Percentiles rank a stretch among this genome's conserved stretches.
Conservation (phyloP, 2,113 vertebrate genomes). For the Lepisosteus oculatus region DNA sequence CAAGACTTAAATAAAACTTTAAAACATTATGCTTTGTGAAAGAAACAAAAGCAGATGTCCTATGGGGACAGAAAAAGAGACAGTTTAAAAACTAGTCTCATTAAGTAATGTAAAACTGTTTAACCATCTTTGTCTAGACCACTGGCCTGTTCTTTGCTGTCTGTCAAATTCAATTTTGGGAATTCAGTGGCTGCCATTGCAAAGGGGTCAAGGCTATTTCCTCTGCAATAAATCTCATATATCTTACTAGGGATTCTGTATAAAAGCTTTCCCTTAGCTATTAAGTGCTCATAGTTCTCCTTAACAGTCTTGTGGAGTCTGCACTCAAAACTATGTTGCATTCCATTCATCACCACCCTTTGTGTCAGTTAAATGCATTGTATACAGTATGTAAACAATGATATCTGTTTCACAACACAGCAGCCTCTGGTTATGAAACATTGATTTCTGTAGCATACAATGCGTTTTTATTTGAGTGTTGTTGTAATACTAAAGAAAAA, state of each 20-base stretch:
- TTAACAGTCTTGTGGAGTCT: slow-evolving; percentile 37
- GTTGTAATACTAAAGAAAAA: too few species aligned
- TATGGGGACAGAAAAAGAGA: slow-evolving; percentile 15
- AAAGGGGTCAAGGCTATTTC: slow-evolving; percentile 57
- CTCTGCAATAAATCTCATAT: slow-evolving; percentile 57
- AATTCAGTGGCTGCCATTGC: slow-evolving; percentile 45
- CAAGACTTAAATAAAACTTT: too few species aligned
- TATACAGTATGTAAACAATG: too few species aligned
- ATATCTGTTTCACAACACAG: too few species aligned
- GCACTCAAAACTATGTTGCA: not conserved
- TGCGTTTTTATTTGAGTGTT: too few species aligned
- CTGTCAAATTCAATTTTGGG: slow-evolving; percentile 63
- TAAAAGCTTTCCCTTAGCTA: slow-evolving; percentile 53
- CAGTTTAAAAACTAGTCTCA: slow-evolving; percentile 40
- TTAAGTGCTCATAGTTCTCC: slow-evolving; percentile 42
- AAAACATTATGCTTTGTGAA: slow-evolving; percentile 17
- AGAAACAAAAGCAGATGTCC: slow-evolving; percentile 26
- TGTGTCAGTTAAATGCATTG: too few species aligned
- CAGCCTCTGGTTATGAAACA: too few species aligned
- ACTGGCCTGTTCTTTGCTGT: slow-evolving; percentile 47
- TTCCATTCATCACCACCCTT: too few species aligned
- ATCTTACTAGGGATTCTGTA: slow-evolving; percentile 46
- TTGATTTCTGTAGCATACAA: too few species aligned
- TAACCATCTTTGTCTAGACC: slow-evolving; percentile 48
- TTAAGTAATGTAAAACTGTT: slow-evolving; percentile 53